Evolutionary conservation across 2,113 vertebrate species (phyloP).

Genomic region (Ranitomeya imitator): DNA sequence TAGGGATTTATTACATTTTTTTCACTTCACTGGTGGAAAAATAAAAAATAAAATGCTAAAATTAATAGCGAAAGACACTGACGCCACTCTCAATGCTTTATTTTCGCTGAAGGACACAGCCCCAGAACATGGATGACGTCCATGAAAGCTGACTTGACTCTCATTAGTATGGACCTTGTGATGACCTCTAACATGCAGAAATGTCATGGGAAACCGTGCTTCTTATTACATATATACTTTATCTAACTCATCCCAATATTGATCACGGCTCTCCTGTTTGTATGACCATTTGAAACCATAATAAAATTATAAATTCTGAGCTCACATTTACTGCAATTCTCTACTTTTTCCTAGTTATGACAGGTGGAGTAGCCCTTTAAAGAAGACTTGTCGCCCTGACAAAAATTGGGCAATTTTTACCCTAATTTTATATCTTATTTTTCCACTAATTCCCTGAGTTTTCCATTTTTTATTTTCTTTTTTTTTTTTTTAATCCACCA

Average conservation of each 20-base stretch:
- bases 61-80: background rate
- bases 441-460: too few species aligned
- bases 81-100: background rate
- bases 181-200: background rate
- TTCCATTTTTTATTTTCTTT: too few species aligned
- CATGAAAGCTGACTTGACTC: background rate
- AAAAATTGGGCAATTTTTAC: too few species aligned
- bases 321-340: background rate
- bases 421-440: too few species aligned
- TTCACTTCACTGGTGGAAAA: too few species aligned
- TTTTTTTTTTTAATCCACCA: too few species aligned
- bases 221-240: background rate
- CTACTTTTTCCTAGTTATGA: background rate
- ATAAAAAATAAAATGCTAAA: background rate
- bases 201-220: background rate
- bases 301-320: background rate
- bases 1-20: background rate
- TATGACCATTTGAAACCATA: too few species aligned
- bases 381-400: too few species aligned
- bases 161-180: slow-evolving; percentile 7
- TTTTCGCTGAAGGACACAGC: background rate
- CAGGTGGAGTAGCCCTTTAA: too few species aligned
- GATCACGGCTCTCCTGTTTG: background rate
- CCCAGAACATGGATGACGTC: background rate
- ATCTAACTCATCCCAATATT: background rate